Conservation (phyloP, 2,888 invertebrate species). For the Aquatica leii region DNA sequence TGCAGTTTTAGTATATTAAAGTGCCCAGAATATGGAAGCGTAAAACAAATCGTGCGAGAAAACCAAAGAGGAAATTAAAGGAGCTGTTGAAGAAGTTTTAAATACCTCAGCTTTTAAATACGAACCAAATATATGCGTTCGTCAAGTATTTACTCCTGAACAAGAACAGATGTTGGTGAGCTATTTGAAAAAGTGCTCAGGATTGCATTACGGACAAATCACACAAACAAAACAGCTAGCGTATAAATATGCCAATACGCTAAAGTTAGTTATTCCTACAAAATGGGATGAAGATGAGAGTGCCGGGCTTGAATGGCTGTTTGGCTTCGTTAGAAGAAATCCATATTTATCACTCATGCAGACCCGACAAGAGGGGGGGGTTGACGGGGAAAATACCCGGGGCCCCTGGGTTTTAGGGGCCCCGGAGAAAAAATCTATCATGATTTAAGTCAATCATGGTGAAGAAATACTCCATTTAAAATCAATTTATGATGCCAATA, state of each 20-base stretch:
- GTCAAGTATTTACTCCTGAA: not conserved
- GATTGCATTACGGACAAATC: conserved; percentile 20
- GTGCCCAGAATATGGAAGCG: conserved; percentile 4
- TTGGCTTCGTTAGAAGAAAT: not conserved
- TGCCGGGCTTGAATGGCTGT: conserved; percentile 1
- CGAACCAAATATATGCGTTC: not conserved
- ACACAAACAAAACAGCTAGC: conserved; percentile 14
- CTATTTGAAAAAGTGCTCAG: not conserved
- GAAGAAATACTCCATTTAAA: too few species aligned
- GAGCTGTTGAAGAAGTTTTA: not conserved
- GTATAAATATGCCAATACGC: conserved; percentile 16
- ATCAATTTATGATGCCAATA: too few species aligned
- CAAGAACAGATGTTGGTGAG: not conserved
- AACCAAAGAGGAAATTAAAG: not conserved
- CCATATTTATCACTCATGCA: too few species aligned
- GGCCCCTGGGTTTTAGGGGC: too few species aligned
- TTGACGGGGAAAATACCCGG: too few species aligned
- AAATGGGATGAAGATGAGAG: conserved; percentile 3
- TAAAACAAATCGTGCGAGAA: not conserved
- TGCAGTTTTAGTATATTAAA: too few species aligned
- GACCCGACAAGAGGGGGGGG: too few species aligned
- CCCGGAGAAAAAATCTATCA: too few species aligned
- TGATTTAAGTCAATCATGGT: too few species aligned
- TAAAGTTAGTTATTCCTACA: conserved; percentile 11
- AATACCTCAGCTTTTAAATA: not conserved